These are phyloP conservation scores for Phyllopteryx taeniolatus DNA, from an alignment of 2,113 vertebrate species.

Conservation along the genomic window DNA sequence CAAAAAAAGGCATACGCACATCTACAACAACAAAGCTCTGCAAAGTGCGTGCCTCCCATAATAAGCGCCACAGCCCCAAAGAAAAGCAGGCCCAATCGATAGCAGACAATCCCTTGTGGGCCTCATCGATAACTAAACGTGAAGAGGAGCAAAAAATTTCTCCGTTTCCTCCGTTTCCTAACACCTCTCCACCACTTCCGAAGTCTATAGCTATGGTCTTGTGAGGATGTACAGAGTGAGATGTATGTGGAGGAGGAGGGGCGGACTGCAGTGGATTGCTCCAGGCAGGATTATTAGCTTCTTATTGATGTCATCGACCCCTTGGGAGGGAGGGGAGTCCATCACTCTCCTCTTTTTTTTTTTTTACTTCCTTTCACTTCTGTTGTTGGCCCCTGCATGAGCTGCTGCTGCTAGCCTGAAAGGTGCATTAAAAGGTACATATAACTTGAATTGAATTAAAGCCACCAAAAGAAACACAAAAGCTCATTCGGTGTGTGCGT, in stretches of 20 bases:
- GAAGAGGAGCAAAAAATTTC: slow-evolving; percentile 60
- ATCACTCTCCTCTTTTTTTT: slow-evolving; percentile 53
- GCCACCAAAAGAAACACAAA: slow-evolving; percentile 35
- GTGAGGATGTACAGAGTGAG: slow-evolving; percentile 43
- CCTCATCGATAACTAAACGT: slow-evolving; percentile 70
- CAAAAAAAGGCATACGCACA: slow-evolving; percentile 7
- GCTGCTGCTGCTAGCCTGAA: slow-evolving; percentile 42
- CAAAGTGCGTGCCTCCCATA: slow-evolving; percentile 59
- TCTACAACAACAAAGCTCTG: slow-evolving; percentile 29
- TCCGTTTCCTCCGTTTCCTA: slow-evolving; percentile 37
- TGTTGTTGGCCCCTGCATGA: slow-evolving; percentile 39
- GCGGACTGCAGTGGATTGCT: slow-evolving; percentile 58
- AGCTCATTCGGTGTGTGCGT: background rate
- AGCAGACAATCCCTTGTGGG: slow-evolving; percentile 66
- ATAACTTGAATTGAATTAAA: slow-evolving; percentile 58
- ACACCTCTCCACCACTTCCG: slow-evolving; percentile 38
- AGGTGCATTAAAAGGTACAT: slow-evolving; percentile 35
- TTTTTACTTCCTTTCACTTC: slow-evolving; percentile 33
- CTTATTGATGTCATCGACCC: slow-evolving; percentile 74
- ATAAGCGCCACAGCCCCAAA: slow-evolving; percentile 57
- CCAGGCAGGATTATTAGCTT: slow-evolving; percentile 69
- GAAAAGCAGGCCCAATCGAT: slow-evolving; percentile 69
- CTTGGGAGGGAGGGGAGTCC: slow-evolving; percentile 58
- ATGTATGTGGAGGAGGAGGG: slow-evolving; percentile 53
- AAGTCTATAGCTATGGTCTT: slow-evolving; percentile 35